Evolutionary conservation across 2,888 invertebrate genomes (phyloP), one percentile per base, ranked within the genome.

Genomic region (Brachylomia viminalis): DNA sequence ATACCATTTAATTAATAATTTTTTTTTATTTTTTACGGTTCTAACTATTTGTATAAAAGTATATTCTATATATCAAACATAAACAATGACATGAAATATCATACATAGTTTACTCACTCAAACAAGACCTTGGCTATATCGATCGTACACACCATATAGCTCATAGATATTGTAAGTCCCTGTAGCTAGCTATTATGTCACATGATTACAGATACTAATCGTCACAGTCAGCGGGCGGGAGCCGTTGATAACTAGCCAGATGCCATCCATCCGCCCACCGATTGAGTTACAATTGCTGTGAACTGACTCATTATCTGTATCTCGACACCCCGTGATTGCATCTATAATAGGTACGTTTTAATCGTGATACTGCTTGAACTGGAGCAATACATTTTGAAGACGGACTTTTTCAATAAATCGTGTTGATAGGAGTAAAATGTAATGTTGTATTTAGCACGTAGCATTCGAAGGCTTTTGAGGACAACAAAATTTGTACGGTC

Each of bases 231-330:
- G 85, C 86, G 90, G 92, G 93, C 91, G 90, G 92, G 91, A 90
- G 91, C 88, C 71, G 54, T 79, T 85, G 95, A 95, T 95, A 94
- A 93, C 89, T 89, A 90, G 91, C 95, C 95, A 95, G 92, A 94
- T 94, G 93, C 89, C 84, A 84, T 80, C 89, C 92, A 91, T 92
- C 91, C 95, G 92, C 95, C 95, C 95, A 94, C 93, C 75, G 93
- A 94, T 95, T 92, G 85, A 71, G 86, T 95, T 95, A 92, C 95
- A 86, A 72, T 86, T 89, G 91, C 91, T 90, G 86, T 86, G 76
- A 81, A 85, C 86, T 86, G 84, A 83, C 72, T 84, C 88, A 88
- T 80, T 78, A 78, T 52, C 27, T 61, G 11, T 69, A 71, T 76
- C 74, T 62, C 74, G 72, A 81, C 79, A 84, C 87, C 77, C 84